These are phyloP conservation scores for Echinometra lucunter DNA, from an alignment of 53 echinoderm and acorn worm species.

Conservation along the genomic window DNA sequence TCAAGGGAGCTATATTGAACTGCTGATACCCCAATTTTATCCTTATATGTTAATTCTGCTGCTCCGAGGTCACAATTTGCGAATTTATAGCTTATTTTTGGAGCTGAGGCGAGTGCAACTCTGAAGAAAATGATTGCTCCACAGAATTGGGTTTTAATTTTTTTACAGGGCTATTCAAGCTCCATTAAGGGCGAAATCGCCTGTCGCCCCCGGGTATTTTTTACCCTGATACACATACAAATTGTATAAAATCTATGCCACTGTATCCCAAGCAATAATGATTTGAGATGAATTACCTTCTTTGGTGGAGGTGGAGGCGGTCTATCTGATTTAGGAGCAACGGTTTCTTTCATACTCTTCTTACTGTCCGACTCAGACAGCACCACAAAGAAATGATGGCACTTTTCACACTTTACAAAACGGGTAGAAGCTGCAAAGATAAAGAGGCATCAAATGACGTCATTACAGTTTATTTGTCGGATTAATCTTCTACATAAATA, in stretches of 20 bases:
- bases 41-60: too few relatives aligned
- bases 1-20: too few relatives aligned
- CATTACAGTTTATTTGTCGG: not conserved
- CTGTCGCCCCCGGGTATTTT: too few relatives aligned
- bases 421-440: constrained; percentile 89
- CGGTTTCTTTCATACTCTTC: constrained; percentile 88
- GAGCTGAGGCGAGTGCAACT: too few relatives aligned
- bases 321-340: constrained; percentile 88
- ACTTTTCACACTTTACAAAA: constrained; percentile 99
- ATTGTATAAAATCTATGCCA: not conserved
- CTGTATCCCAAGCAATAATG: not conserved
- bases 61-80: too few relatives aligned
- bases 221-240: not conserved
- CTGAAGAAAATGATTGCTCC: too few relatives aligned
- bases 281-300: constrained; percentile 73
- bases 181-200: too few relatives aligned
- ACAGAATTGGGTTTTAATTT: too few relatives aligned
- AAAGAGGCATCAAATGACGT: not conserved
- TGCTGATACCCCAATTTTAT: too few relatives aligned
- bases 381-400: constrained; percentile 97
- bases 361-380: constrained; percentile 97
- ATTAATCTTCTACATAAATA: not conserved
- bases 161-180: too few relatives aligned
- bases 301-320: constrained; percentile 94
- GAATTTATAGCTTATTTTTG: too few relatives aligned